Base-by-base conservation (phyloP, 1,140 invertebrate species). In the Drosophila navojoa region DNA sequence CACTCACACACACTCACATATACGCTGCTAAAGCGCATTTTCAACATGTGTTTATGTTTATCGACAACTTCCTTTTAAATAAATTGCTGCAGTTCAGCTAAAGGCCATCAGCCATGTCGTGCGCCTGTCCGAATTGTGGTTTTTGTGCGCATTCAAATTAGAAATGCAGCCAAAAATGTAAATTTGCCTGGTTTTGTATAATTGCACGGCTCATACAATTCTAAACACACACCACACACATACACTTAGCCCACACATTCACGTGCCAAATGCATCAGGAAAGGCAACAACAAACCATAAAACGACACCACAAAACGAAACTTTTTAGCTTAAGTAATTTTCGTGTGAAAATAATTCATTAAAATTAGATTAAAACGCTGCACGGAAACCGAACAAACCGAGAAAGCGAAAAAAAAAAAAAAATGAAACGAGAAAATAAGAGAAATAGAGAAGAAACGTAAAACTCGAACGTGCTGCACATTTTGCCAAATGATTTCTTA, bases 401-500 rank as follows among this genome's bases (percentile, higher is more conserved):
- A 5, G 16, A 55, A 76, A 64, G 35, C 0, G 1, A 50, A 10
- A 29, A 54, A 42, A 53, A 49, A 32, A 15, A 19, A 32, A 2
- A 7, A 2, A 32, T 27, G 27, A 27, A 27, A 27, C 27, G 5
- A 22, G 47, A 10, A 54, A 47, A 58, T 44, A 32, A 15, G n/a
- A 38, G 35, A 10, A 38, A 38, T 5, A 15, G 35, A 61, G 19
- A 55, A 45, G 11, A 16, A 54, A 40, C 53, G 55, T 54, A 50
- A 45, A 66, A 47, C 38, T 67, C 42, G 22, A 42, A 68, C 40
- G 62, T 15, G 69, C 38, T 64, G 64, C 71, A 69, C 35, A 69
- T 74, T 76, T 78, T 50, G 66, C 61, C 74, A 82, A 87, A 86
- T 86, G 81, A 87, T 86, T 86, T 86, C 82, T 79, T 86, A 86